A percentile compares a stretch with the other conserved stretches of the same genome.
Evolutionary conservation across 2,113 vertebrate species (phyloP).

Genomic region (Laticauda colubrina): DNA sequence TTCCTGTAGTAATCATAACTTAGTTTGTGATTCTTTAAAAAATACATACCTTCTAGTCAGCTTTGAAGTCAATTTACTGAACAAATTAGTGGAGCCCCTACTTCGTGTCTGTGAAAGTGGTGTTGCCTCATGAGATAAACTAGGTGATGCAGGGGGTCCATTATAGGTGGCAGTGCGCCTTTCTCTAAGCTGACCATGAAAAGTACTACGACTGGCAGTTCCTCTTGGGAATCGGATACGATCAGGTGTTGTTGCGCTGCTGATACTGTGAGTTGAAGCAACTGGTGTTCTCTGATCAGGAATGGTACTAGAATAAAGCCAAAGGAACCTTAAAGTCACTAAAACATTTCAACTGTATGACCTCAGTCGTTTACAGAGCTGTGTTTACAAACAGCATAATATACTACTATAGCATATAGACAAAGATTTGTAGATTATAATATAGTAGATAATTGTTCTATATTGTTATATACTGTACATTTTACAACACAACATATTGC

Average conservation of each 20-base stretch:
- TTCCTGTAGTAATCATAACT: rapidly evolving
- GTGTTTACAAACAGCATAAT: constrained; percentile 18
- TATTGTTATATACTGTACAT: constrained; percentile 31
- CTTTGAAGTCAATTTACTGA: constrained; percentile 95
- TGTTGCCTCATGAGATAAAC: constrained; percentile 89
- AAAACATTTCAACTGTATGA: constrained; percentile 9
- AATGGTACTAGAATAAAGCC: constrained; percentile 69
- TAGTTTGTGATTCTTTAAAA: not conserved
- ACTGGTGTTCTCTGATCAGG: constrained; percentile 89
- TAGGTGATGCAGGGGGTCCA: constrained; percentile 92
- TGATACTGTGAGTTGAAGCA: constrained; percentile 93
- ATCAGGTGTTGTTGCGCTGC: constrained; percentile 87
- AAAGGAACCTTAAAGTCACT: not conserved
- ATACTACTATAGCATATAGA: constrained; percentile 40
- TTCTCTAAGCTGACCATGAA: constrained; percentile 93
- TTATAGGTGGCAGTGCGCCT: constrained; percentile 96
- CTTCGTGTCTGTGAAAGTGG: constrained; percentile 89
- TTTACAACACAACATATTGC: constrained; percentile 40
- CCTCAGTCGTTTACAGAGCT: not conserved
- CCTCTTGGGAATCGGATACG: constrained; percentile 91
- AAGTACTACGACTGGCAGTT: constrained; percentile 93
- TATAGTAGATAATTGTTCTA: constrained; percentile 44
- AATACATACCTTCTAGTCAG: constrained; percentile 91
- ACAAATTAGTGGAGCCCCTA: constrained; percentile 93
- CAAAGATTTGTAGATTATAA: constrained; percentile 43